phyloP scores from a whole-genome alignment of 2,113 vertebrate species.

The Rhynchomys soricoides region DNA sequence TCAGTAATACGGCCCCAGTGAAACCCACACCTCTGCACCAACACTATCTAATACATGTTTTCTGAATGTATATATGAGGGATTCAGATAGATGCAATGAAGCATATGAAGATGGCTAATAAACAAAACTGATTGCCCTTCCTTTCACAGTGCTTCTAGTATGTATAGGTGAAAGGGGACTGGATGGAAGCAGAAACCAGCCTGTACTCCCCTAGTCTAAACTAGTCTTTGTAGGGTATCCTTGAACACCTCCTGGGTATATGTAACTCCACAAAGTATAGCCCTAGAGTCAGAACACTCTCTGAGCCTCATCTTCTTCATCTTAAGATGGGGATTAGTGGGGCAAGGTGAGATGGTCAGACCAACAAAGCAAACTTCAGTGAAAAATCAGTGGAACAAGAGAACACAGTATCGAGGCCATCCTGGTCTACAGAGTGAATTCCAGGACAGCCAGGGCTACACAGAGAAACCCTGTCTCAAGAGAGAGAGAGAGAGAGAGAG shows the following conservation, averaged over 20 bases:
- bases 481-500: neutral
- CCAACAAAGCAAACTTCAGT: neutral
- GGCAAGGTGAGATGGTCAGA: neutral
- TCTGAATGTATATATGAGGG: neutral
- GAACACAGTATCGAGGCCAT: neutral
- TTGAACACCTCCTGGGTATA: neutral
- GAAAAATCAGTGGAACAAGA: neutral
- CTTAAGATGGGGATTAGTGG: neutral
- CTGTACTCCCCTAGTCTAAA: neutral
- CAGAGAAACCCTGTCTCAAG: too few species aligned
- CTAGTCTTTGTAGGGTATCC: neutral
- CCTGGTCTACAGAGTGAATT: too few species aligned
- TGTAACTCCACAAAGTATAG: neutral
- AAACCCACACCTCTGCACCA: conserved; percentile 7
- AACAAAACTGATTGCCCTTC: neutral
- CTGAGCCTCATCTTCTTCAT: neutral
- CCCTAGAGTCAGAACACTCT: neutral
- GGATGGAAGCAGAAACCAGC: neutral
- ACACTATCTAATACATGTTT: neutral
- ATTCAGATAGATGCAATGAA: neutral
- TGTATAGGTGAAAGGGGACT: neutral
- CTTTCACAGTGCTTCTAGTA: neutral
- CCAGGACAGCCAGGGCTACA: too few species aligned
- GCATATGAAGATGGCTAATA: neutral
- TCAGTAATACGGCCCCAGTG: neutral